Percentiles rank a stretch among this genome's conserved stretches.
Evolutionary conservation across 1,140 invertebrate species (phyloP).

Genomic region (Hyles vespertilio): DNA sequence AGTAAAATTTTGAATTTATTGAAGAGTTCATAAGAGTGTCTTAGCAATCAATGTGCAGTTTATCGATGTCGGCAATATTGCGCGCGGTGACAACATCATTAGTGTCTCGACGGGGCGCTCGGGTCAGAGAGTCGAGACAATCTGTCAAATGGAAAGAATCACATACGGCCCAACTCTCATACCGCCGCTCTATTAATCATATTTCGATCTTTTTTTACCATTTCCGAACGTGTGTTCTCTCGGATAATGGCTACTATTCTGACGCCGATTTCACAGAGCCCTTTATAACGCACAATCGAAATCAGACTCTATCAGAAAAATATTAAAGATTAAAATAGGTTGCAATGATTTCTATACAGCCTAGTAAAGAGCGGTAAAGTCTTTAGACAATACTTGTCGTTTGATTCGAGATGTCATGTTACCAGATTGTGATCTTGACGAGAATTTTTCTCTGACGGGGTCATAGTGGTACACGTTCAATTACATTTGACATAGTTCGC

Average conservation of each 20-base stretch:
- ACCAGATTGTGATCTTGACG: constrained; percentile 63
- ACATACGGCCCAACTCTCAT: constrained; percentile 54
- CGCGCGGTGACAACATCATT: constrained; percentile 45
- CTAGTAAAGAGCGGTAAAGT: constrained; percentile 33
- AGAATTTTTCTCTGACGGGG: constrained; percentile 64
- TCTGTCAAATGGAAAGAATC: constrained; percentile 74
- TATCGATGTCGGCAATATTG: constrained; percentile 53
- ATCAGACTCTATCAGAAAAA: constrained; percentile 11
- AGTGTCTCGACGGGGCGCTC: constrained; percentile 61
- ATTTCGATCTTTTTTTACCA: constrained; percentile 69
- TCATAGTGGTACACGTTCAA: constrained; percentile 62
- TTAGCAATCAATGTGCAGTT: constrained; percentile 30
- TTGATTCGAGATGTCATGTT: constrained; percentile 70
- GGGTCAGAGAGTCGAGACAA: constrained; percentile 71
- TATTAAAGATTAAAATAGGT: constrained; percentile 12
- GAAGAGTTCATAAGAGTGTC: too few relatives aligned
- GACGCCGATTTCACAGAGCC: constrained; percentile 39
- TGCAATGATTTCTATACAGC: too few relatives aligned
- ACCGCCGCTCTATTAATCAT: constrained; percentile 71
- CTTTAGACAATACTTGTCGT: constrained; percentile 64
- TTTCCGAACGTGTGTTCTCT: constrained; percentile 68
- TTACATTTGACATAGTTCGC: constrained; percentile 61
- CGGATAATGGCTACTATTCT: constrained; percentile 67
- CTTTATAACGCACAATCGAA: constrained; percentile 10
- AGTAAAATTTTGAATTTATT: too few relatives aligned